Conservation (phyloP, 2,797 vertebrate genomes). For the Scarus forsteni region DNA sequence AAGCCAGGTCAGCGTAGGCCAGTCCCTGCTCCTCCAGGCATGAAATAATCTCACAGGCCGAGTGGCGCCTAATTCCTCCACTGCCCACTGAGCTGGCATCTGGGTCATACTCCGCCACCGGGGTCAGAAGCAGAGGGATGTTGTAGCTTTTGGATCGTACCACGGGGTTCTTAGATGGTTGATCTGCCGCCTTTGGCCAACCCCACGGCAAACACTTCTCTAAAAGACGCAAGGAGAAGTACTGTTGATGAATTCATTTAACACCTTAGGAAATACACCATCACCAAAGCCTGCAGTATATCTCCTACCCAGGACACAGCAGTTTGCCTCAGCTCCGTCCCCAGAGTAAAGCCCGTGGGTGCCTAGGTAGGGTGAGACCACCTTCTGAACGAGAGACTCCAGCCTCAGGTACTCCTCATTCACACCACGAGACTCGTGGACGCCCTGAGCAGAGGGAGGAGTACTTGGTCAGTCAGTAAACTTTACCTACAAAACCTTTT, state of each 20-base stretch:
- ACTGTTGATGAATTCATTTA: not conserved
- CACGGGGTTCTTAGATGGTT: conserved; percentile 91
- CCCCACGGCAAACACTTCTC: conserved; percentile 92
- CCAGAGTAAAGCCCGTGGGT: conserved; percentile 93
- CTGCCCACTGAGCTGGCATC: conserved; percentile 87
- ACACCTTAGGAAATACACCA: not conserved
- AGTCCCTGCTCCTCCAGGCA: conserved; percentile 90
- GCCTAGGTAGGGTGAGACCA: conserved; percentile 96
- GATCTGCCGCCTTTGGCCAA: conserved; percentile 88
- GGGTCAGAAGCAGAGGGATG: conserved; percentile 95
- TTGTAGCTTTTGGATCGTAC: conserved; percentile 98
- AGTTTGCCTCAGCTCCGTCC: conserved; percentile 86
- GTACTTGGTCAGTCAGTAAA: not conserved
- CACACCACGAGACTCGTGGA: conserved; percentile 93
- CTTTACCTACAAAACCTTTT: too few species aligned
- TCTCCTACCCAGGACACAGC: conserved; percentile 90
- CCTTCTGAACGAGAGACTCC: conserved; percentile 94
- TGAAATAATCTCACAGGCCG: conserved; percentile 94
- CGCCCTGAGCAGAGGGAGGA: conserved; percentile 83
- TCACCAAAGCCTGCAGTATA: not conserved
- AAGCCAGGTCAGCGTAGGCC: conserved; percentile 79
- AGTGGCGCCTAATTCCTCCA: conserved; percentile 91
- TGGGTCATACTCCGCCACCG: conserved; percentile 94
- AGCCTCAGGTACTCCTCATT: conserved; percentile 95
- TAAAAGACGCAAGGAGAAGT: conserved; percentile 58